A percentile compares a stretch with the other conserved stretches of the same genome.
phyloP scores from a whole-genome alignment of 1,140 invertebrate species.

The Rhyacophila brunnea region DNA sequence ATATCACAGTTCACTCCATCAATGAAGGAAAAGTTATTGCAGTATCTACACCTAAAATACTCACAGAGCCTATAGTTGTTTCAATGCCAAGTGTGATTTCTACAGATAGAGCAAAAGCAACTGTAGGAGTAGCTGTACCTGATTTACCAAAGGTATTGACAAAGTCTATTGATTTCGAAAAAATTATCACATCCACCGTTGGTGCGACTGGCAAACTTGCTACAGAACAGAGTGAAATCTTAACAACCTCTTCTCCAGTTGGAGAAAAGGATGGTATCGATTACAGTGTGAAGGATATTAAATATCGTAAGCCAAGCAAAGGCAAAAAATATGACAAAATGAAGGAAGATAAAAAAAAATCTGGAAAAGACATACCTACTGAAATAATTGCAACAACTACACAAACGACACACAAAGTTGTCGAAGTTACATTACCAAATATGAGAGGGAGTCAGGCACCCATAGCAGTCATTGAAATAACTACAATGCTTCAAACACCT shows the following conservation, averaged over 20 bases:
- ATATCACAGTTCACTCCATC: too few relatives aligned
- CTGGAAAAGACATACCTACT: conserved; percentile 25
- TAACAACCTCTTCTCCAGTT: not conserved
- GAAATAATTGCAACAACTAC: conserved; percentile 29
- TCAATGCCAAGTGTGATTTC: not conserved
- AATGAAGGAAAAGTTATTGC: too few relatives aligned
- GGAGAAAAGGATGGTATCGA: not conserved
- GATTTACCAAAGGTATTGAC: too few relatives aligned
- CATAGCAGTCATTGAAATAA: conserved; percentile 42
- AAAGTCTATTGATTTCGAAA: too few relatives aligned
- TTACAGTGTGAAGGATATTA: conserved; percentile 9
- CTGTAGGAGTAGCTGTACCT: too few relatives aligned
- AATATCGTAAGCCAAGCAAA: conserved; percentile 31
- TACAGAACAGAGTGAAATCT: not conserved
- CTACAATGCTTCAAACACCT: conserved; percentile 40
- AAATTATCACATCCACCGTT: too few relatives aligned
- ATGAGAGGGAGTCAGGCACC: conserved; percentile 37
- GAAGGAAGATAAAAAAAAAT: conserved; percentile 36
- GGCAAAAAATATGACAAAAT: conserved; percentile 34
- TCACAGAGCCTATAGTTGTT: too few relatives aligned
- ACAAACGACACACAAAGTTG: conserved; percentile 44
- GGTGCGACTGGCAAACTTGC: not conserved
- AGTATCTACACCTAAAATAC: too few relatives aligned
- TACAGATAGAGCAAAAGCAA: too few relatives aligned
- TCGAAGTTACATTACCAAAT: conserved; percentile 43